phyloP scores from a whole-genome alignment of 2,113 vertebrate species.

The Acinonyx jubatus region DNA sequence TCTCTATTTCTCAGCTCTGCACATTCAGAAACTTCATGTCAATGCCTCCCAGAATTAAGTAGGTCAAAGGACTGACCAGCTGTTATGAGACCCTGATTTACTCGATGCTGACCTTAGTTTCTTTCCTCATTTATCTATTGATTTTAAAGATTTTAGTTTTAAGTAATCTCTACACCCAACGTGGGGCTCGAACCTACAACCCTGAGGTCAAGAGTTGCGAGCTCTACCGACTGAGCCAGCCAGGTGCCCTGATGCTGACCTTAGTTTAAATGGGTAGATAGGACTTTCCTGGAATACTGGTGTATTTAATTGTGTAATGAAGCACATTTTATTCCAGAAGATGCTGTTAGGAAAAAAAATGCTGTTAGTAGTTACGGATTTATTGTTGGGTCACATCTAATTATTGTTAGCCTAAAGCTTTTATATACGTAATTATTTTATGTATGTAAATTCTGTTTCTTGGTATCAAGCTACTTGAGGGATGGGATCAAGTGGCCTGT shows the following conservation, averaged over 20 bases:
- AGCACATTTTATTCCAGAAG: background rate
- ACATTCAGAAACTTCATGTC: constrained; percentile 4
- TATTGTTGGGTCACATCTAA: background rate
- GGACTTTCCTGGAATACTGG: background rate
- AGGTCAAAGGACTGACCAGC: background rate
- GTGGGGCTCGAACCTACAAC: no score
- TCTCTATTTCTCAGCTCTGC: constrained; percentile 14
- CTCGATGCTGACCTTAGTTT: background rate
- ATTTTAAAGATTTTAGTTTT: no score
- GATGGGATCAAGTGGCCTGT: background rate
- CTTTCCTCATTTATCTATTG: no score
- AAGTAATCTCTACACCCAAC: no score
- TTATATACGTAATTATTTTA: background rate
- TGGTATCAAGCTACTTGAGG: background rate
- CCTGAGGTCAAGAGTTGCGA: no score
- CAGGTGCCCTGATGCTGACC: background rate
- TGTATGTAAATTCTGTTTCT: constrained; percentile 1
- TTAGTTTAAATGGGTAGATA: background rate
- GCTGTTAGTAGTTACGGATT: background rate
- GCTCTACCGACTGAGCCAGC: no score
- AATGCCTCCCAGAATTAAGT: background rate
- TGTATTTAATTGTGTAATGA: background rate
- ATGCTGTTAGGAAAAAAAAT: background rate
- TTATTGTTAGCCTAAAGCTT: background rate
- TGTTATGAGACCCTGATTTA: background rate